These are phyloP conservation scores for Calidris pygmaea DNA, from an alignment of 2,113 vertebrate genomes.

Conservation along the genomic window DNA sequence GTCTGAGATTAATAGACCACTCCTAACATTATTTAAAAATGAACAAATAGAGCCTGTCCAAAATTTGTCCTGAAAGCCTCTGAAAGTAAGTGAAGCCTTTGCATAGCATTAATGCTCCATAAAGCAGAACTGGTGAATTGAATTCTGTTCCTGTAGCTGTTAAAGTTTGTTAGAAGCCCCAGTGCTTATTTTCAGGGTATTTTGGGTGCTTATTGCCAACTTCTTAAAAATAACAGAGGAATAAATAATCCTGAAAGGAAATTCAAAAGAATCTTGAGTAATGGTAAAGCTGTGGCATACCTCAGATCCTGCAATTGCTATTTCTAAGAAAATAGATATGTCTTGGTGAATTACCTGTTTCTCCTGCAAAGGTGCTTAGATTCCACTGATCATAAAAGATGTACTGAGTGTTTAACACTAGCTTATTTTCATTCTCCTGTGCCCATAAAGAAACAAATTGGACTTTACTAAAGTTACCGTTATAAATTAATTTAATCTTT, in stretches of 20 bases:
- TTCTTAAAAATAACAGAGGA: background rate
- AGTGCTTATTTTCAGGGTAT: background rate
- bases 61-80: background rate
- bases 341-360: background rate
- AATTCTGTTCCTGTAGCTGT: background rate
- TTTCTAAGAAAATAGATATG: background rate
- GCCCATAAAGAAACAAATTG: background rate
- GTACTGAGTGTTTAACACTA: background rate
- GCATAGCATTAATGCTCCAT: background rate
- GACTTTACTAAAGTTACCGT: background rate
- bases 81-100: background rate
- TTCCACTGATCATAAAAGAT: background rate
- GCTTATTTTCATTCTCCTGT: background rate
- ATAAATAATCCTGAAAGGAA: background rate
- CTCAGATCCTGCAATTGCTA: background rate
- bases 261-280: background rate
- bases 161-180: background rate
- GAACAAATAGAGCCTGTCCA: background rate
- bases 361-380: background rate
- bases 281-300: background rate
- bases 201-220: background rate
- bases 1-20: background rate
- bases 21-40: background rate
- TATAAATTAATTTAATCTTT: background rate
- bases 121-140: background rate